Conservation (phyloP, 2,797 vertebrate species). For the Scomberomorus guttatus region DNA sequence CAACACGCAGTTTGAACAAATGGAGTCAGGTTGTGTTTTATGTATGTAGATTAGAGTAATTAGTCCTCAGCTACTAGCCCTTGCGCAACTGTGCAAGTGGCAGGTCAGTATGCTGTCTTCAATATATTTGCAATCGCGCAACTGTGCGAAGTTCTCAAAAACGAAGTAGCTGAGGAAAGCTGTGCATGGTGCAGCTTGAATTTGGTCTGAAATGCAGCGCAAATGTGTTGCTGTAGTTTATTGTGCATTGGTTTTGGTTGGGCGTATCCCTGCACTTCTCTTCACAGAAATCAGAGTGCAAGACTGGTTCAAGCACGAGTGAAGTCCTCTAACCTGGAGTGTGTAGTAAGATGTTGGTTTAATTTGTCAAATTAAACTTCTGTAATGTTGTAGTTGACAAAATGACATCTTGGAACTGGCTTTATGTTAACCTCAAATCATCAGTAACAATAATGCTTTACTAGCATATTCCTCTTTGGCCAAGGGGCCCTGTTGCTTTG, state of each 20-base stretch:
- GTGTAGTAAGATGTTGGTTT: slow-evolving; percentile 83
- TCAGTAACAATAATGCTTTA: slow-evolving; percentile 80
- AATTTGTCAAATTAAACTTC: slow-evolving; percentile 59
- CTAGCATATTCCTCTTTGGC: slow-evolving; percentile 79
- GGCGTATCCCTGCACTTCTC: slow-evolving; percentile 81
- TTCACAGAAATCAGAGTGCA: slow-evolving; percentile 82
- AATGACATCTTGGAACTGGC: slow-evolving; percentile 81
- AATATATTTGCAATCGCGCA: slow-evolving; percentile 62
- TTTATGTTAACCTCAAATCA: slow-evolving; percentile 83
- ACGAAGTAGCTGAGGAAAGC: slow-evolving; percentile 71
- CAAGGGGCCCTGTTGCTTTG: slow-evolving; percentile 79
- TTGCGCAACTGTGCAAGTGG: slow-evolving; percentile 84
- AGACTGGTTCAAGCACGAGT: slow-evolving; percentile 74
- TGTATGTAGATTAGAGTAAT: neutral
- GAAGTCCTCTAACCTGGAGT: slow-evolving; percentile 79
- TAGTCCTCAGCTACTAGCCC: slow-evolving; percentile 75
- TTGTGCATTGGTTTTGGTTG: slow-evolving; percentile 67
- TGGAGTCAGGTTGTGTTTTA: slow-evolving; percentile 68
- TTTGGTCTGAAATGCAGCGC: slow-evolving; percentile 73
- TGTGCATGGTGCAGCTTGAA: slow-evolving; percentile 82
- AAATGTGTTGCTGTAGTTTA: slow-evolving; percentile 75
- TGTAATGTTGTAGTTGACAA: slow-evolving; percentile 75
- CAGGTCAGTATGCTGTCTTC: slow-evolving; percentile 36
- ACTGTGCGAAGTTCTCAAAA: slow-evolving; percentile 74
- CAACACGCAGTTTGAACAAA: slow-evolving; percentile 69